Conservation (phyloP, 2,888 invertebrate genomes). For the Coremacera marginata region DNA sequence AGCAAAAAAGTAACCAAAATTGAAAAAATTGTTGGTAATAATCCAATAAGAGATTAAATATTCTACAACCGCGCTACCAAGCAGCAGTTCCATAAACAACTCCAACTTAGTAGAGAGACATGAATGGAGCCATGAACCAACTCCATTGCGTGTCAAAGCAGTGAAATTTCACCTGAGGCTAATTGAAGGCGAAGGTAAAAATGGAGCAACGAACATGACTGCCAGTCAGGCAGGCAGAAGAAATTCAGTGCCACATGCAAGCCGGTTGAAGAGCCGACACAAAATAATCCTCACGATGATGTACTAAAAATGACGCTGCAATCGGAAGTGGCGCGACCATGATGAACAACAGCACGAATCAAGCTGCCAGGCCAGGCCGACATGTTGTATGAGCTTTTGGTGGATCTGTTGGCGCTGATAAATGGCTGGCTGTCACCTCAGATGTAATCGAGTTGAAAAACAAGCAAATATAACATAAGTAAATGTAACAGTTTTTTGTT, state of each 20-base stretch:
- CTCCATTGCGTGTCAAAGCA: conserved; percentile 1
- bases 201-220: neutral
- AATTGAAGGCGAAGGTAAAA: conserved; percentile 50
- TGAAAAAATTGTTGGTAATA: conserved; percentile 11
- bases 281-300: neutral
- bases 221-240: neutral
- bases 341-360: conserved; percentile 32
- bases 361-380: conserved; percentile 30
- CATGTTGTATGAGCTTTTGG: neutral
- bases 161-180: conserved; percentile 47
- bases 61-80: neutral
- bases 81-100: neutral
- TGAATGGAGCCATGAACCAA: neutral
- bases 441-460: conserved; percentile 40
- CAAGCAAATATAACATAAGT: conserved; percentile 3
- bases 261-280: neutral
- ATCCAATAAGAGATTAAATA: conserved; percentile 37
- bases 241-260: neutral
- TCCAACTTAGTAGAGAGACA: neutral
- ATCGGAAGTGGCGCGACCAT: neutral
- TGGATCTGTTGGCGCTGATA: conserved; percentile 51
- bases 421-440: conserved; percentile 53
- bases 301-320: conserved; percentile 32
- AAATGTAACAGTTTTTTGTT: neutral
- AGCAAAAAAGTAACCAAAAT: neutral